phyloP scores from a whole-genome alignment of 2,888 invertebrate species.

The Mythimna ferrago region DNA sequence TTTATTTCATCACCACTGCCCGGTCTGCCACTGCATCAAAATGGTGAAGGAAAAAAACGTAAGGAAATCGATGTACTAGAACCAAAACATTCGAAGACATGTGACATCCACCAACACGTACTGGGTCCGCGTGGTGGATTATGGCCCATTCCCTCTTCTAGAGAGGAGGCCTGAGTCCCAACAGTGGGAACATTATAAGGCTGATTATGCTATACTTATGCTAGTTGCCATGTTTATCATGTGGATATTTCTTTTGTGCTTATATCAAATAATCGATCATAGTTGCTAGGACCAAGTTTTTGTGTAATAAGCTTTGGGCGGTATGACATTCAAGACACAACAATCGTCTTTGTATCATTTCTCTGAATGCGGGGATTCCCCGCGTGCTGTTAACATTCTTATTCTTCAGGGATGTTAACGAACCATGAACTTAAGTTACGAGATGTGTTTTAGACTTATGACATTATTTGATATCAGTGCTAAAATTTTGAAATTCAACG shows the following conservation, averaged over 20 bases:
- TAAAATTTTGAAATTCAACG: conserved; percentile 14
- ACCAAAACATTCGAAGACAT: too few relatives aligned
- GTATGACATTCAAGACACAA: conserved; percentile 4
- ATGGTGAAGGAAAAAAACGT: too few relatives aligned
- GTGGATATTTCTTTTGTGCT: not conserved
- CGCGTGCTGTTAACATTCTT: conserved; percentile 1
- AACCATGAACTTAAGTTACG: not conserved
- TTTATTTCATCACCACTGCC: too few relatives aligned
- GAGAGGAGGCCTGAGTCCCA: too few relatives aligned
- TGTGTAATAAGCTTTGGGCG: not conserved
- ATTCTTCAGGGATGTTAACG: conserved; percentile 12
- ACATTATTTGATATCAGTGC: not conserved
- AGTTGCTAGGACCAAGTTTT: conserved; percentile 3
- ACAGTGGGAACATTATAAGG: too few relatives aligned
- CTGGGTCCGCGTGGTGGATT: too few relatives aligned
- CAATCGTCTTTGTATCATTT: conserved; percentile 39
- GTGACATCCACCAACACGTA: too few relatives aligned
- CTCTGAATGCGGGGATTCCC: conserved; percentile 44
- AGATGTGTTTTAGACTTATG: not conserved
- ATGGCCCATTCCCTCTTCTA: too few relatives aligned
- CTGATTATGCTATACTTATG: too few relatives aligned
- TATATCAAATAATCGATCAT: not conserved
- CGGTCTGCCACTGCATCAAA: too few relatives aligned
- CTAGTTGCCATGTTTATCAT: not conserved
- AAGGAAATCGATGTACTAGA: too few relatives aligned